Evolutionary conservation across 2,888 invertebrate species (phyloP), one percentile per base, ranked within the genome.

Genomic region (Drosophila mettleri): DNA sequence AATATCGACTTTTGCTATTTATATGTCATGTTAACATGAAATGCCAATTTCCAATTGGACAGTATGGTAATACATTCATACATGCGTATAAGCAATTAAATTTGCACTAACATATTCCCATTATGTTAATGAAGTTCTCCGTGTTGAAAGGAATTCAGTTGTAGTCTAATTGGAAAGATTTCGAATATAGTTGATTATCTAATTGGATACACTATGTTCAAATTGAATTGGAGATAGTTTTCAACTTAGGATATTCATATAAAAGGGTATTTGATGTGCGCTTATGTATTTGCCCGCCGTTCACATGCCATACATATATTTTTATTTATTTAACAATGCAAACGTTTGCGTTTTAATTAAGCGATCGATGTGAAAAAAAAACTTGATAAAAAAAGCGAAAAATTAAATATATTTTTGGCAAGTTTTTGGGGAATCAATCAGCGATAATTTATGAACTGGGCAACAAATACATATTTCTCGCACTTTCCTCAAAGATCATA

Each of bases 301-400:
- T 9, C 9, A 24, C 22, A 41, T 41, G 41, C 24, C 31, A 20
- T n/a, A 31, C 46, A 31, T 3, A 46, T 29, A 46, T 46, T 46
- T 58, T 41, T 38, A n/a, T 49, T 27, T 14, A 60, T 46, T 57
- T 61, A 58, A 73, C 51, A 74, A 53, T 75, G 78, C 78, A 72
- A 69, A 78, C 78, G 75, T 78, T 78, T 69, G 78, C 74, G 22
- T 61, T 78, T 78, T 72, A 61, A 78, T 78, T 71, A 62, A 61
- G 33, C 60, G 16, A 46, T 8, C 36, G 24, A 53, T n/a, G 51
- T 48, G 54, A 16, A 55, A 29, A 16, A 36, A 46, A 14, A 63
- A 57, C 38, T 59, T 67, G 61, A 71, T 62, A 53, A 52, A 38
- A 70, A 16, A 8, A 24, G 4, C n/a, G n/a, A 43, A 43, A 43